phyloP scores from a whole-genome alignment of 1,140 invertebrate species.

The Tetramorium alpestre region DNA sequence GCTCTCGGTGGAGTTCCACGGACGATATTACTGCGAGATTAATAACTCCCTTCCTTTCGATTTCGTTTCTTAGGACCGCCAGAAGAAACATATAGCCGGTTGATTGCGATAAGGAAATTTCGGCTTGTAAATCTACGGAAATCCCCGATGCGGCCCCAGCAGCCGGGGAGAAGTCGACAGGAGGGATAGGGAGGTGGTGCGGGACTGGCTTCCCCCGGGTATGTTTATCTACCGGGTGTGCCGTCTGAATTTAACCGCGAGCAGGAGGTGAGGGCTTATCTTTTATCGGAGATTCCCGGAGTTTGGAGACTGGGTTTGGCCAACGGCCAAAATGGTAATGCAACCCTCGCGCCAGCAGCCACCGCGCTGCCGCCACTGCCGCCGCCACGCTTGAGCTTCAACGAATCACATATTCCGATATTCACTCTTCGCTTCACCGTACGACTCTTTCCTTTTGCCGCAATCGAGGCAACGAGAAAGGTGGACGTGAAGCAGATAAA shows the following conservation, averaged over 20 bases:
- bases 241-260: constrained; percentile 67
- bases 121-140: constrained; percentile 71
- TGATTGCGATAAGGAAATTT: constrained; percentile 75
- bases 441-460: constrained; percentile 60
- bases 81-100: constrained; percentile 30
- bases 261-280: constrained; percentile 70
- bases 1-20: neutral
- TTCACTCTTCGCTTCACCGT: constrained; percentile 77
- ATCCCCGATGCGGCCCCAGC: constrained; percentile 53
- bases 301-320: constrained; percentile 72
- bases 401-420: constrained; percentile 77
- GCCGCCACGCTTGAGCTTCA: constrained; percentile 45
- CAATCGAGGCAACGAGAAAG: neutral
- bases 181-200: constrained; percentile 18
- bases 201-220: constrained; percentile 61
- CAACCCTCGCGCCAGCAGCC: constrained; percentile 62
- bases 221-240: constrained; percentile 74
- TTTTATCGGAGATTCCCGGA: constrained; percentile 73
- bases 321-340: constrained; percentile 79
- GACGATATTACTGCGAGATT: constrained; percentile 40
- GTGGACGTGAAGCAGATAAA: constrained; percentile 1
- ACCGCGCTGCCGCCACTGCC: constrained; percentile 43
- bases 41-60: constrained; percentile 51
- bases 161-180: constrained; percentile 40
- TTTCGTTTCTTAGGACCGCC: constrained; percentile 51